Conservation (phyloP, 2,888 invertebrate species). For the Zonitis immaculata region DNA sequence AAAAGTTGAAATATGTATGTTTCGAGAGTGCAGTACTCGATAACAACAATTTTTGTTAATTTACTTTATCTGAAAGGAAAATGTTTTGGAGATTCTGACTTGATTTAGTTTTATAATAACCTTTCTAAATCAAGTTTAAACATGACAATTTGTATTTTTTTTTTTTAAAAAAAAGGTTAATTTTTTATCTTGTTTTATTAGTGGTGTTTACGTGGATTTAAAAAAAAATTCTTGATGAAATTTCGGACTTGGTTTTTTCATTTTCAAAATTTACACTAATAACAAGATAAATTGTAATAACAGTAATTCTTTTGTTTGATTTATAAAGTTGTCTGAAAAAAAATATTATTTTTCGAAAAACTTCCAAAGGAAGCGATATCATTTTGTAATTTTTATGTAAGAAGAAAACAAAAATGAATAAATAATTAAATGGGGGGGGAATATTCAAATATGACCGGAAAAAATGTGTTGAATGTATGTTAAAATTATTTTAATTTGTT, state of each 20-base stretch:
- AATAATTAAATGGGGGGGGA: conserved; percentile 23
- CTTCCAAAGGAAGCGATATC: conserved; percentile 8
- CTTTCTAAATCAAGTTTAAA: conserved; percentile 9
- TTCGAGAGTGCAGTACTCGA: background rate
- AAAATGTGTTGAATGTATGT: conserved; percentile 30
- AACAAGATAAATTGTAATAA: background rate
- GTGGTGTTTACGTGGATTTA: conserved; percentile 2
- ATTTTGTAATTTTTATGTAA: conserved; percentile 4
- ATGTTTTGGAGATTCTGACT: conserved; percentile 14
- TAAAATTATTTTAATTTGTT: conserved; percentile 26
- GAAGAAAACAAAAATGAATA: background rate
- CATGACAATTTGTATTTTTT: background rate
- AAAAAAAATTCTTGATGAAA: background rate
- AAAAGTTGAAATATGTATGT: background rate
- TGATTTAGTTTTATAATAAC: conserved; percentile 10
- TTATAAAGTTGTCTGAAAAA: conserved; percentile 3
- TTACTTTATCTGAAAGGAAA: background rate
- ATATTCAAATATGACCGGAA: conserved; percentile 29
- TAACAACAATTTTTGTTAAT: background rate
- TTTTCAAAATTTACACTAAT: background rate
- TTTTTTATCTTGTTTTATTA: conserved; percentile 4
- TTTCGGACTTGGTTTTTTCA: background rate
- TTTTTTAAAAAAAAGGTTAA: conserved; percentile 10
- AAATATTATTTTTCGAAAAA: conserved; percentile 2
- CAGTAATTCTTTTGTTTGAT: background rate